Conservation (phyloP, 2,888 invertebrate genomes). For the Himalopsyche anomala region DNA sequence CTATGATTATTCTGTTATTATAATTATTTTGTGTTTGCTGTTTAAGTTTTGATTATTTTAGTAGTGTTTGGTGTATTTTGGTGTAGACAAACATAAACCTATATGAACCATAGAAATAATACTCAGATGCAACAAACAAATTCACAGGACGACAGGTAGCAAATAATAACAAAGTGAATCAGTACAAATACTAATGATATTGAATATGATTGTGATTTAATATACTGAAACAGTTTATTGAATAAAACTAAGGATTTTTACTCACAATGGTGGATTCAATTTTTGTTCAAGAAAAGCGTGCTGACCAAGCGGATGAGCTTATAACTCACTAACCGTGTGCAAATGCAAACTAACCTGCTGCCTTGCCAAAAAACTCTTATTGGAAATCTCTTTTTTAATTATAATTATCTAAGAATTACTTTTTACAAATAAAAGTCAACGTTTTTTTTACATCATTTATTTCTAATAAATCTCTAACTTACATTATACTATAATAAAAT, state of each 20-base stretch:
- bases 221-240: background rate
- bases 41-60: background rate
- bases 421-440: background rate
- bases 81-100: background rate
- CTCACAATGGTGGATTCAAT: slow-evolving; percentile 3
- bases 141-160: slow-evolving; percentile 21
- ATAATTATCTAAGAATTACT: background rate
- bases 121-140: slow-evolving; percentile 38
- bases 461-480: background rate
- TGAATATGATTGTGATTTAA: background rate
- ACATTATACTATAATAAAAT: background rate
- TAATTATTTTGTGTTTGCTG: background rate
- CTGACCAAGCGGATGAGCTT: slow-evolving; percentile 44
- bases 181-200: background rate
- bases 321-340: slow-evolving; percentile 59
- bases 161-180: slow-evolving; percentile 6
- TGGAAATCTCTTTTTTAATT: background rate
- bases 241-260: background rate
- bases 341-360: slow-evolving; percentile 61
- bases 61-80: too few relatives aligned
- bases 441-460: slow-evolving; percentile 2
- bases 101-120: background rate
- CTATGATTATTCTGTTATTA: too few relatives aligned
- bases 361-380: background rate
- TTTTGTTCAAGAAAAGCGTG: slow-evolving; percentile 55